phyloP scores from a whole-genome alignment of 2,797 vertebrate genomes.

The Bradypus variegatus region DNA sequence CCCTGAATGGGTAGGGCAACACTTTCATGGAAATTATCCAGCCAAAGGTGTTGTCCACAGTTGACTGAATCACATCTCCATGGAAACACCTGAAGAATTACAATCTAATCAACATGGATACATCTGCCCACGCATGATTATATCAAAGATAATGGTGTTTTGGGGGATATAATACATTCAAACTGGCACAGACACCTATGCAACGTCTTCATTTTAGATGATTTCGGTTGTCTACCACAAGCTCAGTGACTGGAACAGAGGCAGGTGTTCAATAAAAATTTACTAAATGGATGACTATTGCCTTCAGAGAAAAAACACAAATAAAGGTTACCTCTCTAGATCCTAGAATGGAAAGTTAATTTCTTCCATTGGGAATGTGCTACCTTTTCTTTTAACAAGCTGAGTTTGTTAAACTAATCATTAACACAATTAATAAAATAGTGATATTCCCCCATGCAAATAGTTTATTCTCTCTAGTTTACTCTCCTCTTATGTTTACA shows the following conservation, averaged over 20 bases:
- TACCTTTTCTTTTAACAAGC: neutral
- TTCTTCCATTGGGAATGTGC: neutral
- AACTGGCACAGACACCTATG: neutral
- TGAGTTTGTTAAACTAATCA: neutral
- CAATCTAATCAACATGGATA: too few relatives aligned
- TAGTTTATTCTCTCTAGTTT: neutral
- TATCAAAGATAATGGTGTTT: too few relatives aligned
- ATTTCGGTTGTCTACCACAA: too few relatives aligned
- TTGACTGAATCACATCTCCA: too few relatives aligned
- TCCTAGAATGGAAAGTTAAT: neutral
- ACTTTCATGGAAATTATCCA: too few relatives aligned
- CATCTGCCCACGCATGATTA: too few relatives aligned
- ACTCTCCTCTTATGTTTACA: neutral
- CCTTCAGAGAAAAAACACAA: neutral
- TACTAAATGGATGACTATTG: neutral
- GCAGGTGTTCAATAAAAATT: neutral
- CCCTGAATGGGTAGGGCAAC: too few relatives aligned
- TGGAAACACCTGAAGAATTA: too few relatives aligned
- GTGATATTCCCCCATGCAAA: neutral
- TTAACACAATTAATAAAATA: neutral
- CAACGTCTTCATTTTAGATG: neutral
- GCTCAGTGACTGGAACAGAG: neutral
- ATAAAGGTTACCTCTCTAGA: neutral
- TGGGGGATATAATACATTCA: too few relatives aligned
- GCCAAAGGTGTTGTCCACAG: too few relatives aligned